Evolutionary conservation across 2,888 invertebrate species (phyloP), one percentile per base, ranked within the genome.

Genomic region (Heliconius hortense): DNA sequence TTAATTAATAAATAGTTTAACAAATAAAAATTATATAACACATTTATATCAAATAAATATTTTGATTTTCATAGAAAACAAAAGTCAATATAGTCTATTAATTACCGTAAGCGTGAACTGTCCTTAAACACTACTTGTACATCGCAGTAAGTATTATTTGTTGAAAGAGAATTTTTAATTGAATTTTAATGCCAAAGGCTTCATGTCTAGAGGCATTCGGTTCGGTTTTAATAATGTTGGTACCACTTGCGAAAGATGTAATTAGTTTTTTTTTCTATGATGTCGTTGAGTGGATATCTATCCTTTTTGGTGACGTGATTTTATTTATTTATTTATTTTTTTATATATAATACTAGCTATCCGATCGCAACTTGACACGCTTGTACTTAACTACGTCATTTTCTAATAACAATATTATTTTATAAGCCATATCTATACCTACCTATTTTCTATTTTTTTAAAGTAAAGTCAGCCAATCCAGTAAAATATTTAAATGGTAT

Each of bases 81-180:
- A 64, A 35, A 39, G 5, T 64, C 39, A 13, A 64, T 39, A 64
- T 24, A 64, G 39, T n/a, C 39, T 39, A 39, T 39, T 64, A 64
- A 64, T 64, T 64, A 64, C 39, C 39, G 64, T 64, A 64, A 64
- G 39, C 64, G 64, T 64, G 64, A 64, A 64, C 63, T 64, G 39
- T 64, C 64, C 35, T 64, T 64, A 64, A 64, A 39, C 1, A 64
- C 64, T 39, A 64, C 64, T 64, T 64, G 64, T 64, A 64, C 64
- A 64, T 35, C 35, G 64, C 64, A 64, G 64, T 64, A 64, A 64
- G 64, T 64, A 64, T 64, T 64, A 64, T 64, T 64, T 64, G 64
- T 64, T 64, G 64, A 64, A 64, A 64, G 64, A 64, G 64, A 64
- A 64, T 64, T 64, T 64, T 64, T 35, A 64, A 64, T 64, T 64